Evolutionary conservation across 2,888 invertebrate species (phyloP).

Genomic region (Mythimna impura): DNA sequence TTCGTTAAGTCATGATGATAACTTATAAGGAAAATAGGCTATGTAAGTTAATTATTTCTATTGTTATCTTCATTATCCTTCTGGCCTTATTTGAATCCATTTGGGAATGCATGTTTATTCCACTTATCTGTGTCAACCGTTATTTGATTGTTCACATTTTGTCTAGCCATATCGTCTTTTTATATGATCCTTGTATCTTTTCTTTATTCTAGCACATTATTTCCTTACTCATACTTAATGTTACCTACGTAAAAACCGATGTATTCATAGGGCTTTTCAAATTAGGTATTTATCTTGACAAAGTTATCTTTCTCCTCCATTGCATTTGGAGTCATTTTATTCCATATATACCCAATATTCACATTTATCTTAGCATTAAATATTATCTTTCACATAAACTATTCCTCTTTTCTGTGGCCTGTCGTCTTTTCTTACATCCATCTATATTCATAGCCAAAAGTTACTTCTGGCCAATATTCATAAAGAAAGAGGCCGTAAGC

Average conservation of each 20-base stretch:
- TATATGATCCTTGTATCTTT: background rate
- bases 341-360: background rate
- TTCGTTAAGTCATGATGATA: slow-evolving; percentile 28
- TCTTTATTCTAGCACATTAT: background rate
- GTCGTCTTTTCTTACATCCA: background rate
- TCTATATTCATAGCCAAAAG: background rate
- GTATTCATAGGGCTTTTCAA: background rate
- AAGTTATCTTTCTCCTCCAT: background rate
- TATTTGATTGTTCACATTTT: background rate
- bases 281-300: background rate
- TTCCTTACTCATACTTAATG: background rate
- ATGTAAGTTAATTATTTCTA: background rate
- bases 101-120: background rate
- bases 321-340: background rate
- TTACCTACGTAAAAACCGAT: background rate
- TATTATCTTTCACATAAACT: background rate
- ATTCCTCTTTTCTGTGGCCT: background rate
- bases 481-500: background rate
- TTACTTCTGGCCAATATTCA: background rate
- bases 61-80: background rate
- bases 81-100: background rate
- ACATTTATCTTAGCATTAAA: background rate
- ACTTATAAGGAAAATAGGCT: background rate
- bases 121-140: background rate
- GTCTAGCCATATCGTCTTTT: background rate